These are phyloP conservation scores for Aldrovandia affinis DNA, from an alignment of 2,797 vertebrate species.

Conservation along the genomic window DNA sequence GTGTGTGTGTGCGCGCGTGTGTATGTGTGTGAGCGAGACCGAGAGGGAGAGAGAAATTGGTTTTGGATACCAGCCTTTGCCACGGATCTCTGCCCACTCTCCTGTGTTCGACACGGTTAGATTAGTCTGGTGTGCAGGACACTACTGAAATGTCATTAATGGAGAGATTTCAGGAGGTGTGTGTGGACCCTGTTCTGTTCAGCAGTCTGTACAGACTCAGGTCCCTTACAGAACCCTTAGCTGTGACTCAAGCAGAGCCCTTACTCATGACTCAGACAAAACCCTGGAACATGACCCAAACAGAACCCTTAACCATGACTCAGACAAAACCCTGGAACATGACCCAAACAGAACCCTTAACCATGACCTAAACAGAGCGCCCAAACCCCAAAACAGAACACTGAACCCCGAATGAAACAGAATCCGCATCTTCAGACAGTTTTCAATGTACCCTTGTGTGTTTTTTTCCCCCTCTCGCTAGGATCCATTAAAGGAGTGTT, in stretches of 20 bases:
- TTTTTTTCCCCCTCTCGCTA: slow-evolving; percentile 16
- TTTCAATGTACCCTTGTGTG: neutral
- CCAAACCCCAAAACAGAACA: neutral
- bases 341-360: neutral
- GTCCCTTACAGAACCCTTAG: neutral
- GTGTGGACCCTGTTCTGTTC: neutral
- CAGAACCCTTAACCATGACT: neutral
- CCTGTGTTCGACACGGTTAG: slow-evolving; percentile 40
- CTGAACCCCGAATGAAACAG: neutral
- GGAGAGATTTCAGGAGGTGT: neutral
- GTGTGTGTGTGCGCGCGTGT: slow-evolving; percentile 1
- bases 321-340: neutral
- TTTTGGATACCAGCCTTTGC: neutral
- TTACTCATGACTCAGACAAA: neutral
- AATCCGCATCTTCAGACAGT: neutral
- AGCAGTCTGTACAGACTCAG: neutral
- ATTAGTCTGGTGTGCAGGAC: neutral
- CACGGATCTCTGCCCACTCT: slow-evolving; percentile 14
- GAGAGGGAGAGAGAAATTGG: neutral
- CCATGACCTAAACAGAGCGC: neutral
- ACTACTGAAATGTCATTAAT: neutral
- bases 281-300: neutral
- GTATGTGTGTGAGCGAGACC: neutral
- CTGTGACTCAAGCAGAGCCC: neutral
- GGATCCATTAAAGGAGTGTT: slow-evolving; percentile 18